These are phyloP conservation scores for Agriopis marginaria DNA, from an alignment of 2,888 invertebrate species.

Conservation along the genomic window DNA sequence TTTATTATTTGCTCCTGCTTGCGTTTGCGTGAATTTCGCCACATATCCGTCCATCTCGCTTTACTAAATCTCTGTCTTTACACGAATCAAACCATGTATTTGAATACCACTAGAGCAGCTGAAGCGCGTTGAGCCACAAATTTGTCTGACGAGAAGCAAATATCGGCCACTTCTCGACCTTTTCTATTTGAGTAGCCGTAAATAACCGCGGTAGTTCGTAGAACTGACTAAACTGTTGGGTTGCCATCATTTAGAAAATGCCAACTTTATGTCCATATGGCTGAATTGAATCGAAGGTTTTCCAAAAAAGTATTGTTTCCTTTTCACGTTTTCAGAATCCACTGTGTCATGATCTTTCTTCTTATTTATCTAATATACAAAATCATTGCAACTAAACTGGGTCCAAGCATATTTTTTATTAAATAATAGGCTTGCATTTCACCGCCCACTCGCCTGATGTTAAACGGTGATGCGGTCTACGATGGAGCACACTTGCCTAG, in stretches of 20 bases:
- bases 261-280: neutral
- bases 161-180: constrained; percentile 67
- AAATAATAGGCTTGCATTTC: too few species aligned
- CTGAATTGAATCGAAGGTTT: neutral
- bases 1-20: too few species aligned
- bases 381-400: too few species aligned
- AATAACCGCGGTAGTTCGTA: constrained; percentile 40
- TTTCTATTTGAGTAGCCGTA: constrained; percentile 62
- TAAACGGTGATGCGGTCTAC: too few species aligned
- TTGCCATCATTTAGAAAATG: constrained; percentile 10
- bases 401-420: too few species aligned
- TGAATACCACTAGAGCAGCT: constrained; percentile 69
- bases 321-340: neutral
- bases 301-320: neutral
- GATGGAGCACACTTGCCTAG: too few species aligned
- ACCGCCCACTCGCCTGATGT: too few species aligned
- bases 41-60: constrained; percentile 2
- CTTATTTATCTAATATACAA: neutral
- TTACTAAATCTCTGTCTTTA: constrained; percentile 10
- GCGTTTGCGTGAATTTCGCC: too few species aligned
- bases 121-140: constrained; percentile 67
- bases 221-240: constrained; percentile 14
- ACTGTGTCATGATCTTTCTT: neutral
- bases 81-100: constrained; percentile 59
- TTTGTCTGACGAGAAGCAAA: constrained; percentile 77